phyloP scores from a whole-genome alignment of 2,113 vertebrate species.

The Mustela nigripes region DNA sequence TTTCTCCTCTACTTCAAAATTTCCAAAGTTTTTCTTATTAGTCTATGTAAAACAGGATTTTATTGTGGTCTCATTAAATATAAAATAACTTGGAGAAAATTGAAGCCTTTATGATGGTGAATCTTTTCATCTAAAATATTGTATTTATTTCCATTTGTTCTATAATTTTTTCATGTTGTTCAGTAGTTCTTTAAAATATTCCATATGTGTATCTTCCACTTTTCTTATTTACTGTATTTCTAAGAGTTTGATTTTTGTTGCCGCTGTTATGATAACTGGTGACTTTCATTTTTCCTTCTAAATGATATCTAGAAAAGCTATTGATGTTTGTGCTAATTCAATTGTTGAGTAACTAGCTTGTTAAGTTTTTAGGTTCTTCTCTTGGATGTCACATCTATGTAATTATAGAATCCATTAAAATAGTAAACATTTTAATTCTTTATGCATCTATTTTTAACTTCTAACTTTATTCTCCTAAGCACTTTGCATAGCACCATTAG shows the following conservation, averaged over 20 bases:
- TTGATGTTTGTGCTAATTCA: not conserved
- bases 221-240: not conserved
- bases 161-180: not conserved
- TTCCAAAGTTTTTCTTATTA: not conserved
- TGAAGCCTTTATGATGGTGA: not conserved
- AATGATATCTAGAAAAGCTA: not conserved
- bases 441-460: not conserved
- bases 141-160: not conserved
- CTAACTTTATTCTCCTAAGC: not conserved
- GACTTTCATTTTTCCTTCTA: not conserved
- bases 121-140: conserved; percentile 20
- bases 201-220: not conserved
- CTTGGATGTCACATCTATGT: not conserved
- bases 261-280: not conserved
- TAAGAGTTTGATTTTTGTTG: not conserved
- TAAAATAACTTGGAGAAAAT: not conserved
- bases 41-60: not conserved
- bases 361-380: not conserved
- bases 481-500: not conserved
- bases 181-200: not conserved
- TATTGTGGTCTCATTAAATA: conserved; percentile 18
- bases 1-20: not conserved
- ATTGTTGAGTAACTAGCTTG: not conserved
- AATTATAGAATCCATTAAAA: not conserved
- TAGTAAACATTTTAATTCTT: not conserved